These are phyloP conservation scores for Hypanus sabinus DNA, from an alignment of 2,113 vertebrate species.

Conservation along the genomic window DNA sequence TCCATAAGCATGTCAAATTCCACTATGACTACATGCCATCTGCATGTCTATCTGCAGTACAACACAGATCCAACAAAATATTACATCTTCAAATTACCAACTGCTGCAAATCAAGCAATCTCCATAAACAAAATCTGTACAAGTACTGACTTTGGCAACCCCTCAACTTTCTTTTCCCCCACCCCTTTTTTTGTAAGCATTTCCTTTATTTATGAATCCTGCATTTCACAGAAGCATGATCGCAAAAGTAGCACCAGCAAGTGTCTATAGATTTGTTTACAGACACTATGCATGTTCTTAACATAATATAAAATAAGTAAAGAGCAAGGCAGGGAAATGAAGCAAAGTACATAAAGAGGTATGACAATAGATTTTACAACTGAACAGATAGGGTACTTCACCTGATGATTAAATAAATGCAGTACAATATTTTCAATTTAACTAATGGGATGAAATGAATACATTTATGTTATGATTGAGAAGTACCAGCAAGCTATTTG, in stretches of 20 bases:
- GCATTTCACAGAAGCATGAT: background rate
- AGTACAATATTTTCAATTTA: background rate
- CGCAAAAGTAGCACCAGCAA: background rate
- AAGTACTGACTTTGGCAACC: background rate
- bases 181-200: background rate
- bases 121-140: background rate
- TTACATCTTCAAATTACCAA: background rate
- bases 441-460: background rate
- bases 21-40: background rate
- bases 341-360: background rate
- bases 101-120: background rate
- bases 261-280: background rate
- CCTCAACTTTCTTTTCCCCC: background rate
- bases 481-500: background rate
- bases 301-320: background rate
- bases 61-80: background rate
- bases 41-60: no score
- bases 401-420: background rate
- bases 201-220: background rate
- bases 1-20: conserved; percentile 4
- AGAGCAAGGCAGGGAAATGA: background rate
- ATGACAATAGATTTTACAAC: background rate
- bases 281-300: background rate
- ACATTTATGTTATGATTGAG: no score
- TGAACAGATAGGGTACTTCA: background rate